Conservation (phyloP, 2,888 invertebrate species). For the Nemotelus pantherinus region DNA sequence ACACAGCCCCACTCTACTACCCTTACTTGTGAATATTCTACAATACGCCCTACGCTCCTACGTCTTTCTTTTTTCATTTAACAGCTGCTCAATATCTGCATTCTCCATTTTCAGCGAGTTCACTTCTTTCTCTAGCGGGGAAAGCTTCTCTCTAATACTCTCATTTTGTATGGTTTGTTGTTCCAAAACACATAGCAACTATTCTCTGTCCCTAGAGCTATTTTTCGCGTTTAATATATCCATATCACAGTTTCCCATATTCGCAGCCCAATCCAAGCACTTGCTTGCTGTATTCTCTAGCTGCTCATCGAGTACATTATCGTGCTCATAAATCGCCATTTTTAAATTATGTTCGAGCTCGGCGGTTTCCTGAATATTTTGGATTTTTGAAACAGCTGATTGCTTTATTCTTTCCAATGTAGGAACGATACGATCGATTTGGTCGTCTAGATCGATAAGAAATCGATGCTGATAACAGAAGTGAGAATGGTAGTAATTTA, state of each 20-base stretch:
- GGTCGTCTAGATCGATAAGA: slow-evolving; percentile 15
- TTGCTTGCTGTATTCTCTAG: neutral
- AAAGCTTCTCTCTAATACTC: neutral
- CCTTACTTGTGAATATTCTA: too few species aligned
- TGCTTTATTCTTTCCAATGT: slow-evolving; percentile 33
- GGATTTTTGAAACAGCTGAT: slow-evolving; percentile 8
- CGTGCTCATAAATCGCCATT: slow-evolving; percentile 24
- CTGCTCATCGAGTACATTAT: slow-evolving; percentile 18
- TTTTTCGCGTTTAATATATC: slow-evolving; percentile 23
- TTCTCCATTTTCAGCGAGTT: neutral
- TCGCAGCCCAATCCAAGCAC: slow-evolving; percentile 23
- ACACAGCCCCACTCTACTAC: too few species aligned
- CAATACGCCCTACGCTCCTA: too few species aligned
- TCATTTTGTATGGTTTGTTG: neutral
- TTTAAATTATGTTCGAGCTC: slow-evolving; percentile 41
- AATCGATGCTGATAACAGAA: too few species aligned
- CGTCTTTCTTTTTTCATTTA: neutral
- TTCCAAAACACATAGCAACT: neutral
- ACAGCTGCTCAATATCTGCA: slow-evolving; percentile 9
- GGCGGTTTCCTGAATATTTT: neutral
- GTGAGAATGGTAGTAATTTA: too few species aligned
- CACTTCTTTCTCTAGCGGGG: neutral
- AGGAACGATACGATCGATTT: slow-evolving; percentile 36
- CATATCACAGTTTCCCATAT: slow-evolving; percentile 24
- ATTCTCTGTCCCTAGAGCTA: neutral